Percentiles rank a stretch among this genome's conserved stretches.
Conservation (phyloP, 2,113 vertebrate species). For the Aegotheles bennettii region DNA sequence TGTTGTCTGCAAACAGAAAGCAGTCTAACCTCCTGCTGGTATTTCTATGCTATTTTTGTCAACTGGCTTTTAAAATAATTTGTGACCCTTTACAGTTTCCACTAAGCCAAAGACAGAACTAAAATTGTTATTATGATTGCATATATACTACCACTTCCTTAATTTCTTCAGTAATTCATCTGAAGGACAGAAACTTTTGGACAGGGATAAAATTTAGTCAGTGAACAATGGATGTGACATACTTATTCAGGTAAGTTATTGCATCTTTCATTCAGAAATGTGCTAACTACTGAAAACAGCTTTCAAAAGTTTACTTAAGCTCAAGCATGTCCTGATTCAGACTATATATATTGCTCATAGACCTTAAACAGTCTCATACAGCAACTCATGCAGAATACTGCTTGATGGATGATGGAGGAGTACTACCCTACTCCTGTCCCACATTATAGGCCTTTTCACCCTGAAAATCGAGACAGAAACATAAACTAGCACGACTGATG, state of each 20-base stretch:
- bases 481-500: too few species aligned
- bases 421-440: neutral
- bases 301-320: neutral
- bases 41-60: neutral
- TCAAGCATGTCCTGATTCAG: neutral
- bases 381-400: neutral
- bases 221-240: neutral
- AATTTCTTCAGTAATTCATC: neutral
- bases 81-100: neutral
- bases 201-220: neutral
- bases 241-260: neutral
- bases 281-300: neutral
- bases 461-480: neutral
- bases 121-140: fast-evolving
- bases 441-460: neutral
- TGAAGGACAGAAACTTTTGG: neutral
- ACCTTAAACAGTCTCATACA: neutral
- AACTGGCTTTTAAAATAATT: neutral
- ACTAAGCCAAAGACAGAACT: neutral
- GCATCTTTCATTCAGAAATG: neutral
- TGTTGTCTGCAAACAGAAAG: neutral
- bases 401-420: neutral
- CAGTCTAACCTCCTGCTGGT: neutral
- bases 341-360: neutral
- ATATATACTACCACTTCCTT: neutral